These are phyloP conservation scores for Galendromus occidentalis DNA, from an alignment of 1,140 invertebrate genomes.

Conservation along the genomic window DNA sequence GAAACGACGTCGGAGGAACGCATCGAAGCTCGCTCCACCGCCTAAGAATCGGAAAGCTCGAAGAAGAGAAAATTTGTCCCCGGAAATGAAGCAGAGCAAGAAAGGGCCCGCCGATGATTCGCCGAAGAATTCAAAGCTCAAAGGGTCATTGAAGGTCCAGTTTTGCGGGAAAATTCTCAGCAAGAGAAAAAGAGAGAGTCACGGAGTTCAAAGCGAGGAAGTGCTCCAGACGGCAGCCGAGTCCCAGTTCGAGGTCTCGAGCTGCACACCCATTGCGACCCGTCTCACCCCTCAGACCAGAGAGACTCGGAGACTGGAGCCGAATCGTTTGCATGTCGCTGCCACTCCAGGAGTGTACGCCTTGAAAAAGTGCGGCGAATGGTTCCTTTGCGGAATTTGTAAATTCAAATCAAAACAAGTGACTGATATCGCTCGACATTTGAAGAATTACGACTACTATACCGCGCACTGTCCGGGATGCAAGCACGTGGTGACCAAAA, in stretches of 20 bases:
- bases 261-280: too few relatives aligned
- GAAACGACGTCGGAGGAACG: background rate
- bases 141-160: conserved; percentile 4
- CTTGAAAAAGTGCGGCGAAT: background rate
- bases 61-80: background rate
- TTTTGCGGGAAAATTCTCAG: background rate
- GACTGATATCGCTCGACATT: background rate
- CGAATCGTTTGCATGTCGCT: background rate
- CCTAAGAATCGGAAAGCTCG: background rate
- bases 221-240: too few relatives aligned
- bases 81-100: background rate
- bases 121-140: background rate
- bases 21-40: background rate
- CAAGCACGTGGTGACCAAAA: background rate
- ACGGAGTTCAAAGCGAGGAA: too few relatives aligned
- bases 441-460: background rate
- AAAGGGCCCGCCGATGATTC: background rate
- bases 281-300: too few relatives aligned
- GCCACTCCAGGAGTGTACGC: conserved; percentile 1
- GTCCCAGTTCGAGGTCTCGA: too few relatives aligned
- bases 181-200: background rate
- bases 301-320: background rate
- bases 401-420: background rate
- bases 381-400: background rate
- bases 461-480: background rate